Percentiles rank a stretch among this genome's conserved stretches.
Conservation (phyloP, 2,888 invertebrate genomes). For the Oligia strigilis region DNA sequence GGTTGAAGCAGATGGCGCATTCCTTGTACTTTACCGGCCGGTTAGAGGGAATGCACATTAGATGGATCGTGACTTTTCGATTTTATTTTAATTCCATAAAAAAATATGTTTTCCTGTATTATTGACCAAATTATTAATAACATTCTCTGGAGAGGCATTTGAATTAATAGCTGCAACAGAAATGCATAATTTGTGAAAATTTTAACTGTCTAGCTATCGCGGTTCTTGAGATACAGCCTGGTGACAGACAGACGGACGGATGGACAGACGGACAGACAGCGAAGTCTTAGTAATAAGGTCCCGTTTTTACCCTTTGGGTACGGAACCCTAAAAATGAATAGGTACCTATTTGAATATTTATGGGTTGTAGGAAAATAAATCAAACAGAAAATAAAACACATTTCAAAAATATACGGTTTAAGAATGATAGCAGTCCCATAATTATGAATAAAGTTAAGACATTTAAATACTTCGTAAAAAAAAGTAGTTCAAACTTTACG, state of each 20-base stretch:
- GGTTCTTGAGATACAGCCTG: too few relatives aligned
- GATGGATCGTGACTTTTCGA: background rate
- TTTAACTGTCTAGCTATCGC: too few relatives aligned
- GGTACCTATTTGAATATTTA: background rate
- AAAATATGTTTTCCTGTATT: background rate
- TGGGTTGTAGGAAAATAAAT: background rate
- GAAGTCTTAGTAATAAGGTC: too few relatives aligned
- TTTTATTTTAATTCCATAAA: background rate
- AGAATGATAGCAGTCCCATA: background rate
- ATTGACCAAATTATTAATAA: background rate
- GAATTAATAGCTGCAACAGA: background rate
- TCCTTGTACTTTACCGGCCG: conserved; percentile 61
- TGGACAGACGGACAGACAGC: too few relatives aligned
- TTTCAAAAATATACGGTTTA: background rate
- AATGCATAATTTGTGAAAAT: too few relatives aligned
- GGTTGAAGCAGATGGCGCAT: conserved; percentile 55
- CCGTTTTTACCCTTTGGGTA: too few relatives aligned
- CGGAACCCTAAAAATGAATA: background rate
- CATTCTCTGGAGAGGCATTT: background rate
- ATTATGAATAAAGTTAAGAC: background rate
- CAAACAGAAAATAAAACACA: too few relatives aligned
- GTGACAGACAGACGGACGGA: too few relatives aligned
- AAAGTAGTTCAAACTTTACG: conserved; percentile 2
- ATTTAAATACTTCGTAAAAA: background rate
- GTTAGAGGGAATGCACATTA: conserved; percentile 56